These are phyloP conservation scores for Hemistola chrysoprasaria DNA, from an alignment of 2,888 invertebrate species.

Conservation along the genomic window DNA sequence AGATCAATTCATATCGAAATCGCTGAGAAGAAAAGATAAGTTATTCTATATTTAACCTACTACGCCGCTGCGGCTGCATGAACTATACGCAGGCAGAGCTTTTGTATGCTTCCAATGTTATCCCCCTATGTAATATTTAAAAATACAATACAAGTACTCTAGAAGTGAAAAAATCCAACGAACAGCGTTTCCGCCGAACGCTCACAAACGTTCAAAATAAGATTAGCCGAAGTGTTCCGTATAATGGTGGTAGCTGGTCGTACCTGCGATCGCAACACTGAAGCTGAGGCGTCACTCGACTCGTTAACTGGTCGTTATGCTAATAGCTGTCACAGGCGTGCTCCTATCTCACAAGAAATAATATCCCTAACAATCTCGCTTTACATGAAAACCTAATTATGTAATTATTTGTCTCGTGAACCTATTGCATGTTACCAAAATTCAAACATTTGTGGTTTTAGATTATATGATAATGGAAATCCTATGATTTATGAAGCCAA, in stretches of 20 bases:
- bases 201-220: conserved; percentile 10
- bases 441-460: no score
- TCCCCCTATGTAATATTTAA: no score
- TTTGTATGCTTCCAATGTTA: no score
- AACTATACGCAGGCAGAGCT: no score
- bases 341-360: conserved; percentile 23
- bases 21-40: no score
- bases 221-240: conserved; percentile 5
- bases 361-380: conserved; percentile 21
- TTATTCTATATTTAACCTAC: no score
- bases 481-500: no score
- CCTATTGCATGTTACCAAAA: conserved; percentile 3
- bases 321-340: conserved; percentile 29
- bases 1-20: no score
- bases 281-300: conserved; percentile 23
- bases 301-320: conserved; percentile 36
- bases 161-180: background rate
- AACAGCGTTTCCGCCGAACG: background rate
- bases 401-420: conserved; percentile 15
- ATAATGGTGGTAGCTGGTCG: conserved; percentile 1
- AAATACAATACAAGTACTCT: no score
- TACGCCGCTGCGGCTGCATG: no score
- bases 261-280: conserved; percentile 8
- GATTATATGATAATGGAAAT: no score
- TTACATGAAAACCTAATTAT: conserved; percentile 21